Conservation (phyloP, 2,113 vertebrate species). For the Cichladusa arquata region DNA sequence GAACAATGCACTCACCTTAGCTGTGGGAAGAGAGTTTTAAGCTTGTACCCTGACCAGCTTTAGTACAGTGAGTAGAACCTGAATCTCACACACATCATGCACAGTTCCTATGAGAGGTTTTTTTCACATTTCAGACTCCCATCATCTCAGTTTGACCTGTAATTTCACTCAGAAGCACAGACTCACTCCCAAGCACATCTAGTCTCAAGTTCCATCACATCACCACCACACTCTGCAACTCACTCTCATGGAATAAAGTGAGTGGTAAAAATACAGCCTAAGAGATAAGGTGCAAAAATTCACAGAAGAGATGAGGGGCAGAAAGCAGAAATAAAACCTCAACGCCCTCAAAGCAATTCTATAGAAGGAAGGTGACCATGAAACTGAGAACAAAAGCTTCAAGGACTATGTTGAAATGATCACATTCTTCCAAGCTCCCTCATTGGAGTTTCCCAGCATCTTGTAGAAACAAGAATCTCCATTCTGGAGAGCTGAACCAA, state of each 20-base stretch:
- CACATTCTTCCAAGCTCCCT: not conserved
- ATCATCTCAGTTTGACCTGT: not conserved
- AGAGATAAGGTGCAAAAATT: not conserved
- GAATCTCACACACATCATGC: not conserved
- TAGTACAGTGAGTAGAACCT: not conserved
- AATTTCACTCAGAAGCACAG: not conserved
- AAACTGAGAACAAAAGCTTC: not conserved
- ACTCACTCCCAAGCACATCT: not conserved
- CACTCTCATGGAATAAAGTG: not conserved
- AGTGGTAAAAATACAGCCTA: not conserved
- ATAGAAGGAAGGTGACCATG: not conserved
- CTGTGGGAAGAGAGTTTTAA: not conserved
- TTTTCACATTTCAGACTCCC: not conserved
- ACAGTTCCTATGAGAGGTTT: not conserved
- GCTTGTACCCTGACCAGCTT: not conserved
- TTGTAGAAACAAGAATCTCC: not conserved
- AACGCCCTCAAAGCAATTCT: not conserved
- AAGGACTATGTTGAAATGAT: not conserved
- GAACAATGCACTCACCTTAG: not conserved
- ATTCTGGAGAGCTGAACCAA: not conserved
- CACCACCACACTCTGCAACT: rapidly evolving
- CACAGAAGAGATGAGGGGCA: not conserved
- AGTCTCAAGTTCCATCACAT: not conserved
- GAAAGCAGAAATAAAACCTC: not conserved
- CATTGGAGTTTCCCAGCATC: not conserved